A percentile compares a stretch with the other conserved stretches of the same genome.
phyloP scores from a whole-genome alignment of 2,113 vertebrate species.

The Dascyllus trimaculatus region DNA sequence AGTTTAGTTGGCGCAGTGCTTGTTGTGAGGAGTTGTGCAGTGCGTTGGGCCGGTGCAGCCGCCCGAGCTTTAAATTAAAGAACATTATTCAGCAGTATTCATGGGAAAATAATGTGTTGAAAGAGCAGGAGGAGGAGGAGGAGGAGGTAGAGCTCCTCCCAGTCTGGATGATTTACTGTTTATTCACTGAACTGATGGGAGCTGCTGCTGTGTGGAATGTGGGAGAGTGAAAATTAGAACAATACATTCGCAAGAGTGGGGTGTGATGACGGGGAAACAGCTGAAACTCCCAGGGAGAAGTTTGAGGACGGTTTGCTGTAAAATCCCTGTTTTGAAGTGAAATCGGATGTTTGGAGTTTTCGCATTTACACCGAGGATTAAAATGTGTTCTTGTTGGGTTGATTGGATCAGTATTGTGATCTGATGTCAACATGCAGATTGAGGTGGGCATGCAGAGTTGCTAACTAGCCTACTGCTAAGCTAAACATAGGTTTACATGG shows the following conservation, averaged over 20 bases:
- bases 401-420: too few relatives aligned
- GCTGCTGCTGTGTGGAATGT: slow-evolving; percentile 51
- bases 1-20: too few relatives aligned
- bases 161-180: slow-evolving; percentile 67
- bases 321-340: not conserved
- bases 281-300: not conserved
- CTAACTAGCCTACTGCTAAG: too few relatives aligned
- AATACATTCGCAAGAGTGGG: slow-evolving; percentile 44
- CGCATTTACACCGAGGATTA: too few relatives aligned
- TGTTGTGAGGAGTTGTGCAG: too few relatives aligned
- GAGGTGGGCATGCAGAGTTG: too few relatives aligned
- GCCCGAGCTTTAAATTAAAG: slow-evolving; percentile 35
- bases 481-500: too few relatives aligned
- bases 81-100: slow-evolving; percentile 63
- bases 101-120: slow-evolving; percentile 63
- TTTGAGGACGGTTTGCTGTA: not conserved
- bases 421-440: too few relatives aligned
- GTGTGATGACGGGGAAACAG: not conserved
- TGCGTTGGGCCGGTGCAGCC: not conserved
- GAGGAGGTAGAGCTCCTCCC: slow-evolving; percentile 46
- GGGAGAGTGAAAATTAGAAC: slow-evolving; percentile 55
- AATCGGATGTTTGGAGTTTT: not conserved
- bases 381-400: too few relatives aligned
- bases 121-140: slow-evolving; percentile 38
- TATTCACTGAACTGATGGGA: slow-evolving; percentile 54